Evolutionary conservation across 2,113 vertebrate species (phyloP).

Genomic region (Naja naja): DNA sequence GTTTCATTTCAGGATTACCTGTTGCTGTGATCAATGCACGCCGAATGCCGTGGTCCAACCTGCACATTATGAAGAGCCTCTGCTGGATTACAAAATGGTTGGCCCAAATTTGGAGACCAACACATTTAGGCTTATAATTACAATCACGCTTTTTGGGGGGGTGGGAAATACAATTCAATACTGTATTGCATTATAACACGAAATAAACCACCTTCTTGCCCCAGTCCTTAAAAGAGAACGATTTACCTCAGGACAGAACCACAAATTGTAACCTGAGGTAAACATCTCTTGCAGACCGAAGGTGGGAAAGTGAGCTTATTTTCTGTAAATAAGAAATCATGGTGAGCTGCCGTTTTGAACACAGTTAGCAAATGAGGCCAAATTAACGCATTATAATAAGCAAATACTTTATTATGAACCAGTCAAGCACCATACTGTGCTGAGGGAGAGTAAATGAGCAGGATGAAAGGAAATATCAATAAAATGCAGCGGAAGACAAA

Average conservation of each 20-base stretch:
- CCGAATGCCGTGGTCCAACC: no score
- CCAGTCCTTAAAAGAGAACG: neutral
- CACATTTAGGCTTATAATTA: neutral
- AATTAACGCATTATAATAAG: slow-evolving; percentile 23
- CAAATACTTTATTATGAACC: slow-evolving; percentile 27
- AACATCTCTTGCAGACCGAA: neutral
- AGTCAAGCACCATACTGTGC: neutral
- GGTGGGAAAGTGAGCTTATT: neutral
- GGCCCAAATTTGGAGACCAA: neutral
- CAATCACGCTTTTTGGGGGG: neutral
- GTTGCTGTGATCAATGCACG: neutral
- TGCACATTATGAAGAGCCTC: neutral
- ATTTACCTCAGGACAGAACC: neutral
- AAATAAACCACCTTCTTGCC: neutral
- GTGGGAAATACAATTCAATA: neutral
- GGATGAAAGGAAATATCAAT: slow-evolving; percentile 29
- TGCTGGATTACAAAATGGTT: neutral
- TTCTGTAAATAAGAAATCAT: neutral
- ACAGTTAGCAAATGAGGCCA: neutral
- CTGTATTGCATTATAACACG: neutral
- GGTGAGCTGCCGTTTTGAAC: slow-evolving; percentile 5
- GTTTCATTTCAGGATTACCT: neutral
- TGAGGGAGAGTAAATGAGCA: slow-evolving; percentile 46
- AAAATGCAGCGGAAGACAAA: slow-evolving; percentile 29
- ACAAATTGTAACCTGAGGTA: neutral